Evolutionary conservation across 2,888 invertebrate genomes (phyloP), one percentile per base, ranked within the genome.

Genomic region (Brachyptera risi): DNA sequence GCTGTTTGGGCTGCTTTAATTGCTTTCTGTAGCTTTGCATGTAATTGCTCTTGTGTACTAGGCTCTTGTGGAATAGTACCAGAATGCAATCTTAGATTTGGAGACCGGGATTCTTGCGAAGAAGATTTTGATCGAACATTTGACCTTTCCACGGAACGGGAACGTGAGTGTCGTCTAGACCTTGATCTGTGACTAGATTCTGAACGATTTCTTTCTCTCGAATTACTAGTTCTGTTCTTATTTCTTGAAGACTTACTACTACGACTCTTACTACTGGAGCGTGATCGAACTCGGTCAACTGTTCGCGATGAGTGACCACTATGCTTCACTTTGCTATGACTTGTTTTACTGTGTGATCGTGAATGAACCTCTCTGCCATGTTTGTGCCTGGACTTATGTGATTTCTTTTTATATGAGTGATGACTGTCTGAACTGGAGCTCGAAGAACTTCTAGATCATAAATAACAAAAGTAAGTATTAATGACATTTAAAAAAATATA

Each of bases 1-100:
- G 65, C 66, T 15, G 63, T 61, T 44, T 66, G 64, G 19, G 66
- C 66, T 17, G 66, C 66, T 40, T 60, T 63, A 5, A 66, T 65
- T 17, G 66, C 64, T 26, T 58, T 49, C 40, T 63, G 63, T 27
- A 66, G 50, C 23, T 65, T 64, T 9, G 57, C 59, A 17, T 42
- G 56, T 11, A 65, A 44, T 21, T 64, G 62, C 11, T 65, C 65
- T 23, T 58, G 60, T 13, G 62, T 54, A 23, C 59, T 63, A 3
- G 56, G 56, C 35, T 47, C 61, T 13, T 61, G 61, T 26, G 58
- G 56, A n/a, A 31, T 9, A 11, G 27, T 17, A 5, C 24, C 47
- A 15, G 47, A 23, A 5, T 59, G 23, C 21, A 56, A 35, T 26
- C 27, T 21, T 24, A 21, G 13, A 44, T 4, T n/a, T n/a, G 15